Base-by-base conservation (phyloP, 2,797 vertebrate genomes). In the Stomatorhinus walkeri region DNA sequence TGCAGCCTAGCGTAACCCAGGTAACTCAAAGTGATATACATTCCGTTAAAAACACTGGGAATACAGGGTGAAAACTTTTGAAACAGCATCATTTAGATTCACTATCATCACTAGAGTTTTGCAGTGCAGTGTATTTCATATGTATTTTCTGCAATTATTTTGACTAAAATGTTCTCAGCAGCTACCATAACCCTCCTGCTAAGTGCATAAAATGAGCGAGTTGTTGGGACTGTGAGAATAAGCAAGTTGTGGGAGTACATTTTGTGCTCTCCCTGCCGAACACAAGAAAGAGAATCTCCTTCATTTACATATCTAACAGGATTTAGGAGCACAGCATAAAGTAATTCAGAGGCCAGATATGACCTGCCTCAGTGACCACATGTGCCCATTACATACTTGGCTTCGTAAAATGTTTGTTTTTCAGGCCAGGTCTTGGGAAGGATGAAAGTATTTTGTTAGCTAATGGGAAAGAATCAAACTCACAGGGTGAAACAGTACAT, bases 121-220 rank as follows among this genome's bases (percentile, higher is more conserved):
- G 32, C 28, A 40, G 14, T 72, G 64, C 72, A n/a, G 14, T 8
- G 40, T 81, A 81, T 81, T 81, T 46, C 76, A 46, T 43, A 81
- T n/a, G 40, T 32, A 46, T 81, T 81, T 81, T 46, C 36, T 81
- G 76, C 76, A 81, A 81, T 81, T 81, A 81, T 46, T 81, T 46
- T 46, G 36, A 81, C 16, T 40, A 81, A 81, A 81, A 81, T 81
- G 32, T 46, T 81, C 40, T 81, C 32, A 46, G 16, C 16, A 81
- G 36, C 40, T 43, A 3, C 76, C 76, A 81, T 81, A 19, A 84
- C 46, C 48, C 3, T 83, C 36, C 40, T 48, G 19, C 36, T 83
- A 43, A 6, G 79, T 83, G 19, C 12, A 48, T 43, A 48, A 43
- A 49, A 22, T 49, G 40, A 84, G 40, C n/a, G 22, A n/a, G 81